Base-by-base conservation (phyloP, 92 coral and sea anemone genomes). In the Ricordea florida region DNA sequence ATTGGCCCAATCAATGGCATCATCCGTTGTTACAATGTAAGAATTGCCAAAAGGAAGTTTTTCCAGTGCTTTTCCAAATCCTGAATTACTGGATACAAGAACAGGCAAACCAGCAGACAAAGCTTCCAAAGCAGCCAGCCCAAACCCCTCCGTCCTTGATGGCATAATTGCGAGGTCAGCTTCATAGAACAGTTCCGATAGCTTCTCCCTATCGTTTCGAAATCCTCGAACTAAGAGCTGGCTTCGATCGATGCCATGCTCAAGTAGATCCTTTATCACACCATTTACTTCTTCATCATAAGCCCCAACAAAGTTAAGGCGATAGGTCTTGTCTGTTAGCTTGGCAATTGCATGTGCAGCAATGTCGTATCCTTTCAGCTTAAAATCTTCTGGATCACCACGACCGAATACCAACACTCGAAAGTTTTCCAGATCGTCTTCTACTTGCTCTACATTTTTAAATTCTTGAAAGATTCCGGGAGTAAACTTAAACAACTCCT, bases 91-190 rank as follows among this genome's bases (percentile, higher is more conserved):
- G 8, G 64, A 44, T 1, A 70, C 66, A 9, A 70, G 65, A 40
- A 70, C 56, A 10, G 77, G 77, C 10, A 70, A 33, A 18, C 77
- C 77, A 36, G 77, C 66, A 17, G 77, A 37, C 26, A 70, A 58
- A 22, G 77, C 77, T 28, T 70, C 77, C 3, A 70, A 35, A 10
- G 77, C 77, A 2, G 77, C 56, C 28, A 70, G 30, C 0, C 77
- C 77, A 25, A 70, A 70, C n/a, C 77, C 77, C 2, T 70, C 77
- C 0, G 77, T 70, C 31, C 66, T 70, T 17, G 77, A 70, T 22
- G 77, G 77, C 77, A 70, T 70, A 0, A 70, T 53, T 29, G 66
- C 77, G 22, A 70, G 77, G 41, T 70, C 77, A 28, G 56, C 56
- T 26, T 53, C 31, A 11, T 65, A 70, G 9, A 70, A 2, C 55